Base-by-base conservation (phyloP, 2,888 invertebrate genomes). In the Oscheius onirici region DNA sequence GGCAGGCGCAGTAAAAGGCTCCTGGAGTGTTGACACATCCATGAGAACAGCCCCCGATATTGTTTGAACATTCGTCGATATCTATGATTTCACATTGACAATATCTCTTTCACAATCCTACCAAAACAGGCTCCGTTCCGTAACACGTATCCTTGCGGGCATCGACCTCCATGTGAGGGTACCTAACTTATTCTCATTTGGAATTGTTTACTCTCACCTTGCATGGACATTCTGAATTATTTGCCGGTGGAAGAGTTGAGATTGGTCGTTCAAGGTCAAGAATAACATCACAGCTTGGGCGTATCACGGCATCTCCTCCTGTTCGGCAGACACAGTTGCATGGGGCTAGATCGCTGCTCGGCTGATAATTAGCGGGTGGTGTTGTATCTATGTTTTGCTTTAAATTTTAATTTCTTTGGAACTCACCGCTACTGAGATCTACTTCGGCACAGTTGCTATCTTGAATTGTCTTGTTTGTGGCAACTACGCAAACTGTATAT, bases 1-100 rank as follows among this genome's bases (percentile, higher is more conserved):
- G 86, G 57, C 87, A 87, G 10, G 87, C 87, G 69, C 87, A 87
- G 70, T 86, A 87, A 74, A 76, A 86, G 26, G 81, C 77, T 61
- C 87, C 87, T 17, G 83, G 82, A n/a, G 83, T 85, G 73, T 87
- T 87, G 34, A 87, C 84, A 66, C 87, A 87, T 41, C 86, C 86
- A 65, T 86, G 83, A 3, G 81, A 76, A 67, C 87, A 87, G 17
- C 80, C 79, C 24, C 87, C 87, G 74, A 87, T 87, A 51, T 73
- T 73, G 15, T 74, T 73, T 8, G 73, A 69, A 67, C 87, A 87
- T 61, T 87, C 87, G 71, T 87, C 82, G 17, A 86, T 77, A 72
- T 86, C 86, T 86, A 61, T 60, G 75, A 43, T n/a, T 49, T 1
- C 28, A 49, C 54, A 26, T 49, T 49, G 17, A 20, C 10, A 20